Percentiles rank a stretch among this genome's conserved stretches.
These are phyloP conservation scores for Aspidoscelis tigris DNA, from an alignment of 2,113 vertebrate species.

Conservation along the genomic window DNA sequence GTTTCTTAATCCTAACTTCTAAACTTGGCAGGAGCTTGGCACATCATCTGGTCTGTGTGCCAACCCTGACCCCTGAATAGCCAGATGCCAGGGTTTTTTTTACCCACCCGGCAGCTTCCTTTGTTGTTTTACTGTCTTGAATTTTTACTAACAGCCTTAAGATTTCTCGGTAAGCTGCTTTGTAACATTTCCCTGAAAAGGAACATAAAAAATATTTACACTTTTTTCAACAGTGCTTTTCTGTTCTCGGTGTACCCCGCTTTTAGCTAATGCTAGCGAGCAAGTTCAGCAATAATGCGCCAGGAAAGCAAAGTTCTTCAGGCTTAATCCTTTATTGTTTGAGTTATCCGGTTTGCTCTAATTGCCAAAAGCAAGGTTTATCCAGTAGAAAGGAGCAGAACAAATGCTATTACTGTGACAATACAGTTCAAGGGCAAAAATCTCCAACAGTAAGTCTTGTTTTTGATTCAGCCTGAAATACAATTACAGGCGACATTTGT, in stretches of 20 bases:
- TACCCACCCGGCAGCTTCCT: neutral
- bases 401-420: conserved; percentile 31
- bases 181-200: neutral
- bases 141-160: neutral
- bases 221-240: neutral
- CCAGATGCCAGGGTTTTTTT: neutral
- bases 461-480: conserved; percentile 42
- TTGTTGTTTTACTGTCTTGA: neutral
- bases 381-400: conserved; percentile 49
- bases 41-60: no score
- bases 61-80: no score
- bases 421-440: conserved; percentile 30
- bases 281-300: conserved; percentile 24
- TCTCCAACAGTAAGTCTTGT: conserved; percentile 25
- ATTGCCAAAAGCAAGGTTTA: conserved; percentile 11
- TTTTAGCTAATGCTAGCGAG: conserved; percentile 7
- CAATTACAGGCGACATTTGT: conserved; percentile 42
- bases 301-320: conserved; percentile 20
- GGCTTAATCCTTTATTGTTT: conserved; percentile 5
- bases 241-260: neutral
- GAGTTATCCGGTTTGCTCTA: conserved; percentile 27
- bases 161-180: neutral
- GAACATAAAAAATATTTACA: neutral
- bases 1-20: no score
- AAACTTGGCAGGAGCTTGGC: no score